A percentile compares a stretch with the other conserved stretches of the same genome.
Conservation (phyloP, 2,888 invertebrate species). For the Copidosoma aretas region DNA sequence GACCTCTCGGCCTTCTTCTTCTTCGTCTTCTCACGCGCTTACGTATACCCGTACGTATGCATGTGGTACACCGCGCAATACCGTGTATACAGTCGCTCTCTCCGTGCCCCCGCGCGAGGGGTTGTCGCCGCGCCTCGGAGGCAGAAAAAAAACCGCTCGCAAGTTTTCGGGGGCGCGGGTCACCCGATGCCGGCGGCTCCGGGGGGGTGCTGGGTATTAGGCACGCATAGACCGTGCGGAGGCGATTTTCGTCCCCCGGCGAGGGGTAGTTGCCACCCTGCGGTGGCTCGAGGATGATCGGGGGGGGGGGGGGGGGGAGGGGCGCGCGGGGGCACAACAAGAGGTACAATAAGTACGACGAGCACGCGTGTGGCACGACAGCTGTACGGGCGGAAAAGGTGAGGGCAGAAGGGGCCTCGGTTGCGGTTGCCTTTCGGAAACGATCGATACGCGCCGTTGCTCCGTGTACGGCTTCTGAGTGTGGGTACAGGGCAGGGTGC, state of each 20-base stretch:
- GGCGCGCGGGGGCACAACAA: no score
- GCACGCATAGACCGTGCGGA: constrained; percentile 43
- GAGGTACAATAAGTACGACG: neutral
- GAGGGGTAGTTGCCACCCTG: constrained; percentile 36
- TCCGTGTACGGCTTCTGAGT: neutral
- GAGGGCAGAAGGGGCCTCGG: neutral
- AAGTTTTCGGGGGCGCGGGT: neutral
- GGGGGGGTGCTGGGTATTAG: constrained; percentile 55
- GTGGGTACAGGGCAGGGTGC: no score
- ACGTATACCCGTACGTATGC: neutral
- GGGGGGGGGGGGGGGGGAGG: no score
- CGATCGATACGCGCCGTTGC: constrained; percentile 1
- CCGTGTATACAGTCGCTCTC: no score
- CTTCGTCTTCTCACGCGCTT: neutral
- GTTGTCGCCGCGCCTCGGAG: no score
- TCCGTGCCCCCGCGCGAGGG: no score
- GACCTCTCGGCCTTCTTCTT: neutral
- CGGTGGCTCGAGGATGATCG: no score
- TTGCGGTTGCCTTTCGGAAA: neutral
- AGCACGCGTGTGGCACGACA: neutral
- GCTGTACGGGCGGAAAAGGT: neutral
- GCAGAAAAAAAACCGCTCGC: no score
- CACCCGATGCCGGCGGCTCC: constrained; percentile 40
- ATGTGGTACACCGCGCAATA: no score
- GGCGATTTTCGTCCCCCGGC: constrained; percentile 30